Percentiles rank a stretch among this genome's conserved stretches.
These are phyloP conservation scores for Myripristis murdjan DNA, from an alignment of 2,797 vertebrate species.

Conservation along the genomic window DNA sequence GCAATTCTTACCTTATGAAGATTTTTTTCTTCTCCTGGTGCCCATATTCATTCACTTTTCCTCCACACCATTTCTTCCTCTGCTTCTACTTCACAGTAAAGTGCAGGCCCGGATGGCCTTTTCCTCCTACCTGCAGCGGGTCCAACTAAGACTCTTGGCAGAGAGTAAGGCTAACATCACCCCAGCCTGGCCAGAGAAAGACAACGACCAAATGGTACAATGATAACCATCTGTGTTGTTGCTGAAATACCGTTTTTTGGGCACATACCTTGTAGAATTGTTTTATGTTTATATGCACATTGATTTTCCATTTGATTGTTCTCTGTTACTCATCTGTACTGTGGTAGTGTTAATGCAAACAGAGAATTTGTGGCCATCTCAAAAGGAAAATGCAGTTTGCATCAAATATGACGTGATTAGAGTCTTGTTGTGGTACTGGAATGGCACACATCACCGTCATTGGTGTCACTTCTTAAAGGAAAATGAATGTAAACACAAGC, in stretches of 20 bases:
- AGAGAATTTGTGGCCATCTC: constrained; percentile 59
- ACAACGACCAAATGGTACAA: constrained; percentile 94
- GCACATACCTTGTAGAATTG: constrained; percentile 45
- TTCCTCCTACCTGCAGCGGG: constrained; percentile 94
- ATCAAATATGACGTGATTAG: constrained; percentile 63
- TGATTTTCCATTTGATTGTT: constrained; percentile 65
- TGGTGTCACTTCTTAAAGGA: constrained; percentile 58
- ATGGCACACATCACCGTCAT: constrained; percentile 50
- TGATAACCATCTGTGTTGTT: constrained; percentile 28
- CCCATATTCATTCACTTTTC: neutral
- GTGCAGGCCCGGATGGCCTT: constrained; percentile 95
- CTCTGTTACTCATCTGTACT: constrained; percentile 61
- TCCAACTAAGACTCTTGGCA: constrained; percentile 91
- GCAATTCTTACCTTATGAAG: constrained; percentile 11
- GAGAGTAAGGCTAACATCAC: constrained; percentile 84
- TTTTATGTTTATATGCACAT: constrained; percentile 59
- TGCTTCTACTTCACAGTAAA: constrained; percentile 86
- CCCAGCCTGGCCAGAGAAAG: constrained; percentile 89
- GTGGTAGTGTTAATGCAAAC: constrained; percentile 57
- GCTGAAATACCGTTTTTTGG: constrained; percentile 35
- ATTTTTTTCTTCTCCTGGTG: constrained; percentile 11
- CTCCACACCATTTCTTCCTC: neutral
- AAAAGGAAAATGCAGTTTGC: constrained; percentile 62
- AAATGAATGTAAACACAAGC: constrained; percentile 44
- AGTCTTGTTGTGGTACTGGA: constrained; percentile 61